A percentile compares a stretch with the other conserved stretches of the same genome.
Evolutionary conservation across 2,797 vertebrate genomes (phyloP).

Genomic region (Coendou prehensilis): DNA sequence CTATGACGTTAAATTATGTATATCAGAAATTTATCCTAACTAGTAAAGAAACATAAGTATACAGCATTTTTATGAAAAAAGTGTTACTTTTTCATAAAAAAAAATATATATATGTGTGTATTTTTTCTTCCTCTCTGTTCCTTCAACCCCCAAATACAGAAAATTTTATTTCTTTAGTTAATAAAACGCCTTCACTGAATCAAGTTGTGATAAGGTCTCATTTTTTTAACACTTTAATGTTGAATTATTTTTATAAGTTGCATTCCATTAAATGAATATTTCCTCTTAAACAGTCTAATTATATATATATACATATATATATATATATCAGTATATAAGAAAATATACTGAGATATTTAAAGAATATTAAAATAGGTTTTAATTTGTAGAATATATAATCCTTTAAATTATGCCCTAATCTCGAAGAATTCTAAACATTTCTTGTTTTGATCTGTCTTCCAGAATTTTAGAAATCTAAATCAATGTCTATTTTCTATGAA

Average conservation of each 20-base stretch:
- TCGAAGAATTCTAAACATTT: not conserved
- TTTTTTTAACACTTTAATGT: not conserved
- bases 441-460: not conserved
- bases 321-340: not conserved
- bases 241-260: conserved; percentile 25
- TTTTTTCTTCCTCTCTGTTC: not conserved
- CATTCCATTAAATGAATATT: not conserved
- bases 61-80: not conserved
- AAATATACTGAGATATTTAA: not conserved
- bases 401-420: not conserved
- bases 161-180: conserved; percentile 8
- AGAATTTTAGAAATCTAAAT: conserved; percentile 13
- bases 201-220: not conserved
- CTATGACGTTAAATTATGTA: not conserved
- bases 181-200: not conserved
- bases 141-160: not conserved
- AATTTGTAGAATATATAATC: not conserved
- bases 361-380: not conserved
- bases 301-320: not conserved
- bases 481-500: not conserved
- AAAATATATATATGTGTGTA: not conserved
- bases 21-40: not conserved
- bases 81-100: not conserved
- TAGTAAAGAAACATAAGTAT: not conserved
- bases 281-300: not conserved